phyloP scores from a whole-genome alignment of 2,113 vertebrate species.

The Pterocles burchelli region DNA sequence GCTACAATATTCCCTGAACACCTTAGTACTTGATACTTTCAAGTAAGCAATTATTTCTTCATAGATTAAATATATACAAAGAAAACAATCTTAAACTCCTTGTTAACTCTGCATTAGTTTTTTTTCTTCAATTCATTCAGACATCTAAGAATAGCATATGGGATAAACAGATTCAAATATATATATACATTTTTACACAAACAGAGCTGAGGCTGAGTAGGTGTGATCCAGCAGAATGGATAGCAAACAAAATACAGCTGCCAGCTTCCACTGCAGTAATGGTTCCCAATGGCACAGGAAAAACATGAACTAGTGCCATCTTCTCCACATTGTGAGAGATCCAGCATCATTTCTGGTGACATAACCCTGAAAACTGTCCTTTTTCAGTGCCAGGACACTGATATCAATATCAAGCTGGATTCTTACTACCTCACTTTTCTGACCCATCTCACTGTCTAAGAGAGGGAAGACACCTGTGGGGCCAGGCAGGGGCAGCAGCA shows the following conservation, averaged over 20 bases:
- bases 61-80: not conserved
- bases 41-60: not conserved
- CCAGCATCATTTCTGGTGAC: not conserved
- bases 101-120: not conserved
- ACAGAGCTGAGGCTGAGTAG: conserved; percentile 8
- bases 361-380: not conserved
- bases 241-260: not conserved
- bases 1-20: not conserved
- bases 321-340: not conserved
- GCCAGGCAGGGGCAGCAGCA: not conserved
- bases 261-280: not conserved
- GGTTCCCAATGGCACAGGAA: not conserved
- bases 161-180: conserved; percentile 35
- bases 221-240: not conserved
- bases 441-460: not conserved
- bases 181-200: conserved; percentile 11
- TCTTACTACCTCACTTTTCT: not conserved
- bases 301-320: not conserved
- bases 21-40: not conserved
- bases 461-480: not conserved
- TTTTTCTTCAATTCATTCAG: conserved; percentile 10
- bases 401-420: not conserved
- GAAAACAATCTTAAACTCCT: not conserved
- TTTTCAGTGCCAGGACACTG: not conserved
- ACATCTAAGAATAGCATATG: not conserved